These are phyloP conservation scores for Dicyrtomina minuta DNA, from an alignment of 2,888 invertebrate species.

Conservation along the genomic window DNA sequence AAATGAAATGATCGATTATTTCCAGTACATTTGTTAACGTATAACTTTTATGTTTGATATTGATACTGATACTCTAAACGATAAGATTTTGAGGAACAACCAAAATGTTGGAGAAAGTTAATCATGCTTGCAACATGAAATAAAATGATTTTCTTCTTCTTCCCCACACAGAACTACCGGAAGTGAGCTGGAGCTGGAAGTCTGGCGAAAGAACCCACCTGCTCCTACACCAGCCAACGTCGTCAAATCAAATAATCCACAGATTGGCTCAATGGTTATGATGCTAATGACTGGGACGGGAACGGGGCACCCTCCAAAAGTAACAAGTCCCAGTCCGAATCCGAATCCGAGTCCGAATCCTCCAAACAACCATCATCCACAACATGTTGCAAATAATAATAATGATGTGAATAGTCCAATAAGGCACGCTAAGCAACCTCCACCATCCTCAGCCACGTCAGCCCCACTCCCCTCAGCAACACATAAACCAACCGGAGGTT, in stretches of 20 bases:
- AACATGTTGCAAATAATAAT: conserved; percentile 3
- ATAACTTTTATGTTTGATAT: too few species aligned
- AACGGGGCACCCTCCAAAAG: conserved; percentile 4
- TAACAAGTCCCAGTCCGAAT: conserved; percentile 8
- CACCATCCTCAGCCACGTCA: neutral
- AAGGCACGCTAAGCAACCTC: neutral
- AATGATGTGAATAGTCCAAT: neutral
- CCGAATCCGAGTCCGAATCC: neutral
- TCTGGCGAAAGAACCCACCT: conserved; percentile 46
- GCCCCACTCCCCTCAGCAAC: conserved; percentile 1
- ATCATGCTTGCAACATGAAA: too few species aligned
- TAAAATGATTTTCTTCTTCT: neutral
- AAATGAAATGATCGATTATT: too few species aligned
- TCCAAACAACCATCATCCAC: neutral
- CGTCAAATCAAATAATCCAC: conserved; percentile 14
- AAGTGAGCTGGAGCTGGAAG: conserved; percentile 42
- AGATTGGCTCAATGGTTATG: conserved; percentile 32
- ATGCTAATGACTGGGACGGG: conserved; percentile 32
- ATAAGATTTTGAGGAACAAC: too few species aligned
- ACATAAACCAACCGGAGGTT: too few species aligned
- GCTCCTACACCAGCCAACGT: conserved; percentile 1
- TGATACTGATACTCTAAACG: too few species aligned
- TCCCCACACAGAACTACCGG: conserved; percentile 44
- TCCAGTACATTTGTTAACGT: too few species aligned
- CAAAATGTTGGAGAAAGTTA: too few species aligned